These are phyloP conservation scores for Budorcas taxicolor DNA, from an alignment of 2,113 vertebrate species.

Conservation along the genomic window DNA sequence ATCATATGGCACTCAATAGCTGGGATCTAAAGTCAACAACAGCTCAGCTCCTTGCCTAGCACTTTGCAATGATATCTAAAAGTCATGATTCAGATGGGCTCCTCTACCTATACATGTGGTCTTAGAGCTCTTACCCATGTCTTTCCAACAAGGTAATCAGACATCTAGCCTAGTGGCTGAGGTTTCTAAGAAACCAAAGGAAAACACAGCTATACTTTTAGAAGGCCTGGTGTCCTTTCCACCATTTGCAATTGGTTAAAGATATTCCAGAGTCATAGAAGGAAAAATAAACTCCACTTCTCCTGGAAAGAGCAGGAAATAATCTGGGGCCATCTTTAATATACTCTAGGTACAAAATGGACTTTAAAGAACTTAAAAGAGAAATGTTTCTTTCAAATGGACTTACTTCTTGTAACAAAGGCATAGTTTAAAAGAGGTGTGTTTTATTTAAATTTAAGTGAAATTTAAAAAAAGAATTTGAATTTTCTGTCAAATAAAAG, in stretches of 20 bases:
- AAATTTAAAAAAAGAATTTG: background rate
- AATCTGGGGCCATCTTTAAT: background rate
- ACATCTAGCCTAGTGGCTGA: background rate
- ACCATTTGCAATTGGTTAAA: background rate
- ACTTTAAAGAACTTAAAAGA: background rate
- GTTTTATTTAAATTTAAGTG: background rate
- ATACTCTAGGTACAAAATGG: background rate
- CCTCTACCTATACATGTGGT: rapidly evolving
- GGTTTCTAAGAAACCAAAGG: background rate
- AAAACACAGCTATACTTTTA: background rate
- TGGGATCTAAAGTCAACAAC: background rate
- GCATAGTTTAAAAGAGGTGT: background rate
- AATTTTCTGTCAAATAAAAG: background rate
- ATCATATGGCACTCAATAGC: background rate
- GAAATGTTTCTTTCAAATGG: background rate
- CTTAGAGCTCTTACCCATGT: background rate
- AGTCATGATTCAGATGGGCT: background rate
- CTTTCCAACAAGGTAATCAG: background rate
- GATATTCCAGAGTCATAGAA: background rate
- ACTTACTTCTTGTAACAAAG: background rate
- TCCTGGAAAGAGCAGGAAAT: background rate
- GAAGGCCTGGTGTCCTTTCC: background rate
- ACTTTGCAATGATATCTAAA: background rate
- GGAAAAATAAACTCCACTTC: background rate
- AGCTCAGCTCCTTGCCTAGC: background rate